These are phyloP conservation scores for Aythya baeri DNA, from an alignment of 2,113 vertebrate genomes.

Conservation along the genomic window DNA sequence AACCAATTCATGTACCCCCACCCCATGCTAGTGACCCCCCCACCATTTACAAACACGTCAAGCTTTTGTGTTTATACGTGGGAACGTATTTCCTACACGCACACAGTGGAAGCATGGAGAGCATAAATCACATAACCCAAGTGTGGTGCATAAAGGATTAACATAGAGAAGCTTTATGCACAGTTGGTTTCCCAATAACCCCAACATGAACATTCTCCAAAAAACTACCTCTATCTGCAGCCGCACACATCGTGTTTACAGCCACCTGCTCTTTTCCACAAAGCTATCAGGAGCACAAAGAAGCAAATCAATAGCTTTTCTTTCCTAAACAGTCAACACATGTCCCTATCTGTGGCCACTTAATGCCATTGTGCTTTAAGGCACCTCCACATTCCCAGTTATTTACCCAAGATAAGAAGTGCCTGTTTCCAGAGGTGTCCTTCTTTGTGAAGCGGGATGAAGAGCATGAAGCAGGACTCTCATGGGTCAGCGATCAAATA, in stretches of 20 bases:
- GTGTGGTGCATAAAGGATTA: not conserved
- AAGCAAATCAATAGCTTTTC: conserved; percentile 40
- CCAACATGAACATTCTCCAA: not conserved
- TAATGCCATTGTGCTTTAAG: conserved; percentile 46
- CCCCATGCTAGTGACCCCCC: not conserved
- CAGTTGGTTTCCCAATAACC: conserved; percentile 34
- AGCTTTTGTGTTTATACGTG: not conserved
- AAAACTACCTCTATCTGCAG: not conserved
- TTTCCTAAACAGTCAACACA: conserved; percentile 11
- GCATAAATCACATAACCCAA: not conserved
- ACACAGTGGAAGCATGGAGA: not conserved
- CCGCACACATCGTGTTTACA: not conserved
- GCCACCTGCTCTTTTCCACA: conserved; percentile 21
- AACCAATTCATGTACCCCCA: not conserved
- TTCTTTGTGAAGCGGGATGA: conserved; percentile 35
- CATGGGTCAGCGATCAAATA: conserved; percentile 67
- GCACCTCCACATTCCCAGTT: conserved; percentile 19
- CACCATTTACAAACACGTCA: not conserved
- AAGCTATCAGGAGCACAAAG: conserved; percentile 4
- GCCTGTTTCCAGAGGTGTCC: conserved; percentile 22
- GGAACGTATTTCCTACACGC: not conserved
- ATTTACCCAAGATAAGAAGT: conserved; percentile 52
- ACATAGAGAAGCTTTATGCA: conserved; percentile 15
- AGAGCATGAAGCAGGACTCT: conserved; percentile 39
- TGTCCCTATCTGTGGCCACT: not conserved